A percentile compares a stretch with the other conserved stretches of the same genome.
These are phyloP conservation scores for Metopolophium dirhodum DNA, from an alignment of 1,140 invertebrate species.

Conservation along the genomic window DNA sequence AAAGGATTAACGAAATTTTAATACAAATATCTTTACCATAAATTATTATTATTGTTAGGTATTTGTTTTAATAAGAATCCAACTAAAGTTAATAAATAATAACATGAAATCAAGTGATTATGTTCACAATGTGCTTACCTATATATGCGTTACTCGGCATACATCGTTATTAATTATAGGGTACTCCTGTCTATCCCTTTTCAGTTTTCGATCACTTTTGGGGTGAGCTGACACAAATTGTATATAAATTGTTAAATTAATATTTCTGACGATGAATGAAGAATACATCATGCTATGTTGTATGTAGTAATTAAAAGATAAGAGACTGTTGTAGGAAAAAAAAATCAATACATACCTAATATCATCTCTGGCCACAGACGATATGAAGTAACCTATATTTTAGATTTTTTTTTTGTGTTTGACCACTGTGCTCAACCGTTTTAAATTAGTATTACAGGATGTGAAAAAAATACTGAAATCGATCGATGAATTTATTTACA, in stretches of 20 bases:
- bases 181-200: not conserved
- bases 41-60: not conserved
- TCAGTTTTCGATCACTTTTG: not conserved
- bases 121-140: not conserved
- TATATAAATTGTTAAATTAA: not conserved
- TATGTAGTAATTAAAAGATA: not conserved
- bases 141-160: not conserved
- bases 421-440: not conserved
- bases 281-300: not conserved
- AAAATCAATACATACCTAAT: not conserved
- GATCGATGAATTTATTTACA: not conserved
- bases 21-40: not conserved
- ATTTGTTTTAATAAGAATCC: not conserved
- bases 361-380: not conserved
- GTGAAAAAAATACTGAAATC: not conserved
- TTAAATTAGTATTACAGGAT: not conserved
- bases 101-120: not conserved
- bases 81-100: not conserved
- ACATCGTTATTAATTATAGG: not conserved
- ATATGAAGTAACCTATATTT: not conserved
- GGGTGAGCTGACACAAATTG: not conserved
- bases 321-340: not conserved
- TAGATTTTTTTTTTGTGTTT: not conserved
- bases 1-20: not conserved
- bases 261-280: not conserved